Percentiles rank a stretch among this genome's conserved stretches.
Conservation (phyloP, 2,113 vertebrate genomes). For the Polyodon spathula region DNA sequence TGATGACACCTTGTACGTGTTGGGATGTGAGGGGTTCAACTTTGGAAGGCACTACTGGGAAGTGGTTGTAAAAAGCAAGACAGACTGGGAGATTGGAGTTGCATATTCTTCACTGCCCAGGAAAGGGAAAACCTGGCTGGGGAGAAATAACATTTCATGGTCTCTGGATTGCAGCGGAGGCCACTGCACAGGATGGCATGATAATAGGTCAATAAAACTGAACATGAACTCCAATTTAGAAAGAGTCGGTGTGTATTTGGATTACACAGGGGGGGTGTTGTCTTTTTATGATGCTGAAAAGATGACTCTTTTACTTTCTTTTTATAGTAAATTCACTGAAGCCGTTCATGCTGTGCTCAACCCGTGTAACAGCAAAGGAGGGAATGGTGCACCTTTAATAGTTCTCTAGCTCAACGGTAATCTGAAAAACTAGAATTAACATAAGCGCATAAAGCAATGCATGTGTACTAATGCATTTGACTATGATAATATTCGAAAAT, state of each 20-base stretch:
- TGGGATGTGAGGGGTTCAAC: constrained; percentile 11
- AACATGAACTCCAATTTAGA: constrained; percentile 34
- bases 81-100: constrained; percentile 11
- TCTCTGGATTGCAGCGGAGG: not conserved
- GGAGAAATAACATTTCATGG: constrained; percentile 6
- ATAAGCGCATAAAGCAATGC: too few species aligned
- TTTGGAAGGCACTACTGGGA: constrained; percentile 21
- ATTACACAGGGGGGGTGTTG: constrained; percentile 25
- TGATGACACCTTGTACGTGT: constrained; percentile 6
- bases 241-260: constrained; percentile 31
- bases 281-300: constrained; percentile 32
- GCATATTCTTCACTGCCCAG: constrained; percentile 4
- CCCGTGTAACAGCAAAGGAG: constrained; percentile 26
- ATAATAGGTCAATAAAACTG: constrained; percentile 32
- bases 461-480: too few species aligned
- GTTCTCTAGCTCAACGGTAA: constrained; percentile 29
- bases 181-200: constrained; percentile 12
- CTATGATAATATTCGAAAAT: too few species aligned
- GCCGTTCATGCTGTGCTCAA: constrained; percentile 33
- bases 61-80: constrained; percentile 9
- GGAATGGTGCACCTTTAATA: constrained; percentile 16
- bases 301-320: constrained; percentile 27
- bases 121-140: constrained; percentile 18
- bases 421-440: not conserved
- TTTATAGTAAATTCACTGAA: constrained; percentile 31